A percentile compares a stretch with the other conserved stretches of the same genome.
These are phyloP conservation scores for Apodemia hepburni DNA, from an alignment of 2,888 invertebrate genomes.

Conservation along the genomic window DNA sequence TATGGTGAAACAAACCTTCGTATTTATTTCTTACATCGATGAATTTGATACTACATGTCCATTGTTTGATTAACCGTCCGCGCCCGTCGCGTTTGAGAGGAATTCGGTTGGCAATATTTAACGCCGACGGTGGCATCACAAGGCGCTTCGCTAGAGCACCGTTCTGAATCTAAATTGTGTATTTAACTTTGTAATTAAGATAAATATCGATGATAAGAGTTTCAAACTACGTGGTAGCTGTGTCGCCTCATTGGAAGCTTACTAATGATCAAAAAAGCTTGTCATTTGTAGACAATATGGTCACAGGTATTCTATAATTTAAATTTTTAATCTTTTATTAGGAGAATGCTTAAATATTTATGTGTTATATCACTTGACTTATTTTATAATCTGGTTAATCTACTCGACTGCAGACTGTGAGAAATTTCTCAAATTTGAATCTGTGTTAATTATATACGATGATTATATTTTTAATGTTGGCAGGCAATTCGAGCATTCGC, in stretches of 20 bases:
- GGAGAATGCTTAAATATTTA: neutral
- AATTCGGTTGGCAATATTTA: constrained; percentile 62
- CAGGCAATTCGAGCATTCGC: too few species aligned
- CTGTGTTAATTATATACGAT: too few species aligned
- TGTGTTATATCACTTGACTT: neutral
- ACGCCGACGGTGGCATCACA: constrained; percentile 67
- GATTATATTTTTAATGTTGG: too few species aligned
- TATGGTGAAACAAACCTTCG: neutral
- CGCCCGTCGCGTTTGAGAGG: constrained; percentile 51
- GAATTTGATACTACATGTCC: constrained; percentile 52
- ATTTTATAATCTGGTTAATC: neutral
- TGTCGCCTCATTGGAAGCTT: constrained; percentile 48
- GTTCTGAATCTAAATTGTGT: constrained; percentile 66
- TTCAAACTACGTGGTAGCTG: constrained; percentile 54
- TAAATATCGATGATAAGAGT: constrained; percentile 68
- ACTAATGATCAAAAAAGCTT: constrained; percentile 39
- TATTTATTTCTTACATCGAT: constrained; percentile 56
- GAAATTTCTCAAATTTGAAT: too few species aligned
- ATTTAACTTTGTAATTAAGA: constrained; percentile 73
- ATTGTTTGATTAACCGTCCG: constrained; percentile 69
- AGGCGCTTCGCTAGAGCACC: constrained; percentile 60
- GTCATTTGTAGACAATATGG: constrained; percentile 32
- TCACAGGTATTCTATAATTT: constrained; percentile 17
- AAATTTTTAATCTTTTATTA: neutral
- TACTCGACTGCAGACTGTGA: too few species aligned